Percentiles rank a stretch among this genome's conserved stretches.
These are phyloP conservation scores for Sebastes kiyomatsui DNA, from an alignment of 2,797 vertebrate species.

Conservation along the genomic window DNA sequence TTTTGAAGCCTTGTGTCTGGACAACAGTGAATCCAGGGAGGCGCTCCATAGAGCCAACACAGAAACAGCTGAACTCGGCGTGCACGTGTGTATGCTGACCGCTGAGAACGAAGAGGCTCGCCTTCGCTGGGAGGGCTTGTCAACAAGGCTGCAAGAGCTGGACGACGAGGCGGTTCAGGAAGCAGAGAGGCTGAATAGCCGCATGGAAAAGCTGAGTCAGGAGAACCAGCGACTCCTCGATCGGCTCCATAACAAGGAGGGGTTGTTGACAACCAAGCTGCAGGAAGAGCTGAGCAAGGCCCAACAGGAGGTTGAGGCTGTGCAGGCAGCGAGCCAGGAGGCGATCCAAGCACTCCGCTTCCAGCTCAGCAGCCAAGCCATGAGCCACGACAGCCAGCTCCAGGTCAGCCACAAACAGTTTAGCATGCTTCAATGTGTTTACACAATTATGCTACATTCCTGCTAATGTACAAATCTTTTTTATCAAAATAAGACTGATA, in stretches of 20 bases:
- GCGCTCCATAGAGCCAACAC: conserved; percentile 89
- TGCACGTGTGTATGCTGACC: conserved; percentile 88
- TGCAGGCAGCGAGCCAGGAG: conserved; percentile 77
- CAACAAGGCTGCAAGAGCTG: conserved; percentile 74
- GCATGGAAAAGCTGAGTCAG: conserved; percentile 73
- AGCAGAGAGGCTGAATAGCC: conserved; percentile 71
- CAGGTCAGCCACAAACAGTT: conserved; percentile 58
- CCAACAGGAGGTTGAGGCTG: conserved; percentile 73
- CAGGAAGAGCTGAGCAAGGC: conserved; percentile 64
- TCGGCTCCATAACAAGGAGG: conserved; percentile 75
- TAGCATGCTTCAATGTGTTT: no score
- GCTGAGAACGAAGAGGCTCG: conserved; percentile 85
- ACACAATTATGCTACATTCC: no score
- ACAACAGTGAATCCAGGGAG: conserved; percentile 86
- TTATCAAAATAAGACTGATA: no score
- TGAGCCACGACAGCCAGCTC: conserved; percentile 82
- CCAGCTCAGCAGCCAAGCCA: conserved; percentile 87
- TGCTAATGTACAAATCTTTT: no score
- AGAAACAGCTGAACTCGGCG: conserved; percentile 89
- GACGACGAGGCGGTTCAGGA: conserved; percentile 76
- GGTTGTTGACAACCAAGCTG: conserved; percentile 23
- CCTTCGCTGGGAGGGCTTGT: conserved; percentile 77
- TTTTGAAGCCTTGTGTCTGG: conserved; percentile 78
- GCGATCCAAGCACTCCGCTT: conserved; percentile 85
- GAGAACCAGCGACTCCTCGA: conserved; percentile 84